Evolutionary conservation across 1,140 invertebrate genomes (phyloP).

Genomic region (Nasonia giraulti): DNA sequence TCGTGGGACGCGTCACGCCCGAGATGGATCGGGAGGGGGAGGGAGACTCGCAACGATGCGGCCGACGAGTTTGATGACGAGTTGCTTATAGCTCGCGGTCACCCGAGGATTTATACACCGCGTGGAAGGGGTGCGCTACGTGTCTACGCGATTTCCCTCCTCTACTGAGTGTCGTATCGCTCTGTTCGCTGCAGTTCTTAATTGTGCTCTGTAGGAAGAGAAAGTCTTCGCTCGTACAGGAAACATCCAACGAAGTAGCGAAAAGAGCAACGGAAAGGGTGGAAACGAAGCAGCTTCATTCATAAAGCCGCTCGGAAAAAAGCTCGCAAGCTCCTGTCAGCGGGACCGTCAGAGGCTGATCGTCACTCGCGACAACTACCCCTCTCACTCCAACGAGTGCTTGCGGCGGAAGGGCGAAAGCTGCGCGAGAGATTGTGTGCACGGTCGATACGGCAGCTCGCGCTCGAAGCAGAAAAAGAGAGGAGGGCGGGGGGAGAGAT

Average conservation of each 20-base stretch:
- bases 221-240: too few species aligned
- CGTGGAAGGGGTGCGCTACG: background rate
- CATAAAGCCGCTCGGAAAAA: background rate
- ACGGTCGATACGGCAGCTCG: conserved; percentile 1
- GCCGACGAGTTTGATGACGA: background rate
- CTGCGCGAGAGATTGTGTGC: conserved; percentile 48
- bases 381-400: conserved; percentile 18
- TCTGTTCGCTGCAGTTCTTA: too few species aligned
- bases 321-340: background rate
- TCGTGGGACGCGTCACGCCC: background rate
- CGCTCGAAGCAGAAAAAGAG: background rate
- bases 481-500: too few species aligned
- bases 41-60: background rate
- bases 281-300: background rate
- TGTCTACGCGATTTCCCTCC: background rate
- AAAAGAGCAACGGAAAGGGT: too few species aligned
- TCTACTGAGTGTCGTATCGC: too few species aligned
- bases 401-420: conserved; percentile 62
- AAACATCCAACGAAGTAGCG: too few species aligned
- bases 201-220: too few species aligned
- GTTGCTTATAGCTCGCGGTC: background rate
- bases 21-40: background rate
- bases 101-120: background rate
- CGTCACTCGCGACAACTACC: background rate
- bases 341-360: background rate